Evolutionary conservation across 2,113 vertebrate species (phyloP).

Genomic region (Malurus cyaneus): DNA sequence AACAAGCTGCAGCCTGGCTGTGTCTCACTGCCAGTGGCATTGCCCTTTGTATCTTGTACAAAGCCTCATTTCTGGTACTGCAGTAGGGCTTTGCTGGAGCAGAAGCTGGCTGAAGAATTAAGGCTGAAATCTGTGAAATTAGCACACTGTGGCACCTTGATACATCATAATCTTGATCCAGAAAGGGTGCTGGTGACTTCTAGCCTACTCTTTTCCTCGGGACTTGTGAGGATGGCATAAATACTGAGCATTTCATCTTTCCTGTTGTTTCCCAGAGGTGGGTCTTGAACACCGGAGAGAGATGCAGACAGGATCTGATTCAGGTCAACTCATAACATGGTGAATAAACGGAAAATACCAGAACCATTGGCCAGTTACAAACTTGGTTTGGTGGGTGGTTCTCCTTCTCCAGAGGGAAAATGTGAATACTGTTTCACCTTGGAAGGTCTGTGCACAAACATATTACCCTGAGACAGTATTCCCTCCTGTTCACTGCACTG

Average conservation of each 20-base stretch:
- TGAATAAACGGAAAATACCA: background rate
- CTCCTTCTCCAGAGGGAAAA: background rate
- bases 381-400: background rate
- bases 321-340: background rate
- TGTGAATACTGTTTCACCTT: rapidly evolving
- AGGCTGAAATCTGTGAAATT: background rate
- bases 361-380: background rate
- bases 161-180: background rate
- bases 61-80: background rate
- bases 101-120: background rate
- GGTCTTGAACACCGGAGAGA: background rate
- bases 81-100: background rate
- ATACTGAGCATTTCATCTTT: background rate
- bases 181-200: background rate
- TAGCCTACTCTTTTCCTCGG: background rate
- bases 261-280: background rate
- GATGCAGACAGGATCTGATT: background rate
- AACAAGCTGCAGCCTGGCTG: background rate
- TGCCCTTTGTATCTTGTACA: background rate
- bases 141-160: background rate
- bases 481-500: background rate
- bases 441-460: background rate
- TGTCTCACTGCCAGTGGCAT: background rate
- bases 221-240: background rate
- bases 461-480: background rate